Evolutionary conservation across 1,140 invertebrate species (phyloP), one percentile per base, ranked within the genome.

Genomic region (Stegodyphus mimosarum): DNA sequence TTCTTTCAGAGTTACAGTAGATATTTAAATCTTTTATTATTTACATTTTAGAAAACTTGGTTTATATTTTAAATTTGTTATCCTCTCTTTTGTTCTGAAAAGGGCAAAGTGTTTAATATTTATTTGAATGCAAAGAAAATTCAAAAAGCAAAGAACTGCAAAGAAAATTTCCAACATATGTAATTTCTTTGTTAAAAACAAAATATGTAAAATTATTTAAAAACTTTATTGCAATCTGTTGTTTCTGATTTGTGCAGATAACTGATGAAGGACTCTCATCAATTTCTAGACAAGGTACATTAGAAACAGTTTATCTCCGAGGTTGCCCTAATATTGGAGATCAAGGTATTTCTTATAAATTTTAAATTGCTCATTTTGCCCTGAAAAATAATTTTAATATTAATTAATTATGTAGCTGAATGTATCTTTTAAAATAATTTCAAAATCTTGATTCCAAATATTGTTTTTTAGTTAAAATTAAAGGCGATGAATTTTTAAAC

Each of bases 211-310:
- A 15, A 9, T 60, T 60, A 60, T 15, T 17, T 69, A 18, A 13
- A 69, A 17, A 18, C 66, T 18, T 69, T 17, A 69, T 17, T 33
- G 18, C 17, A 10, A 18, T 17, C n/a, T 49, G 7, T 33, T 33
- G 33, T 11, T 66, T 64, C 17, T 63, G 33, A 33, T 33, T 33
- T 33, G 33, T 33, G 33, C 63, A 87, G 86, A 87, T 87, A 33
- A 87, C 86, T 33, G 86, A 88, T 77, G 81, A 83, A 73, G 87
- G 87, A 7, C 51, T 88, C n/a, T 84, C 80, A 51, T 83, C 87
- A 11, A 64, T 88, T 53, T 64, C 86, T 51, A 79, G 70, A 69
- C 87, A 88, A 72, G 87, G 86, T 17, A n/a, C 51, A 2, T 55
- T 88, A 5, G 86, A 88, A 77, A 75, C 49, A 7, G 6, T 88